Base-by-base conservation (phyloP, 2,888 invertebrate genomes). In the Notodonta dromedarius region DNA sequence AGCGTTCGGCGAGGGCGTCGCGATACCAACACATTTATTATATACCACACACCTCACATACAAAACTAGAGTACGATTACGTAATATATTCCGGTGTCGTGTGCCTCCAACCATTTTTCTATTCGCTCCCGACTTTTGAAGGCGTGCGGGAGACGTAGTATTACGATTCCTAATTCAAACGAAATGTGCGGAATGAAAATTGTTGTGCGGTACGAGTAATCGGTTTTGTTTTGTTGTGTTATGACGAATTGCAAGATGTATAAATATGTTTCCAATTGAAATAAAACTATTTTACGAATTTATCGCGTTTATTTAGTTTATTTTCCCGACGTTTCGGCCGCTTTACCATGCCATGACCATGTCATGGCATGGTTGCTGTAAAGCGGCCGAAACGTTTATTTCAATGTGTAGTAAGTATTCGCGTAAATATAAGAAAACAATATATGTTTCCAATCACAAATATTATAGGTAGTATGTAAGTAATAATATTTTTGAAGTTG, bases 21-120 rank as follows among this genome's bases (percentile, higher is more conserved):
- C 81, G 84, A 84, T 87, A 88, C 88, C 84, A 86, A 86, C 87
- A 87, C 88, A 88, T 90, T 84, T 85, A 88, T 88, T 81, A 74
- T 80, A 78, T 75, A 76, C 74, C 83, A 78, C 56, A 44, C 84
- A 88, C 86, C 85, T 88, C 85, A 88, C 88, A 89, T 87, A 87
- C 86, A 85, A 87, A 74, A 74, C 76, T 87, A 85, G 86, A 86
- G 86, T 85, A 77, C 86, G 88, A 90, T 90, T 90, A 86, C 86
- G 83, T 91, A 86, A 90, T 90, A 87, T 91, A 91, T 91, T 90
- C 89, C 82, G 82, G 82, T 87, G 88, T 89, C 89, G 89, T 89
- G 81, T 86, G 84, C 84, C 84, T 80, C 71, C 70, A 82, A 82
- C 89, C 86, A 89, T 91, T 90, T 91, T 88, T 90, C 88, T 86